phyloP scores from a whole-genome alignment of 2,797 vertebrate genomes.

The Epinephelus coioides region DNA sequence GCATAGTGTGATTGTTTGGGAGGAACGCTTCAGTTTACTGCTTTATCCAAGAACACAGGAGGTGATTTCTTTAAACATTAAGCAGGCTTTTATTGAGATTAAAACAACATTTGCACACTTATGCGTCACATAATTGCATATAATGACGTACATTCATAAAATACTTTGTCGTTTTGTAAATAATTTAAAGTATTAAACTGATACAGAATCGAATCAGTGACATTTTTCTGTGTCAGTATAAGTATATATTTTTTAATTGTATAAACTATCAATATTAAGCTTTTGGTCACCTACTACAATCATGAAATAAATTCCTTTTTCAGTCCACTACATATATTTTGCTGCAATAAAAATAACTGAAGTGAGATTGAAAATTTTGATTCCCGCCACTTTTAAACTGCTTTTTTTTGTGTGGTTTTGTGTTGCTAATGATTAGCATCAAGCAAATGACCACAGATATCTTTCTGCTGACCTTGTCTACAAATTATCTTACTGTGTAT shows the following conservation, averaged over 20 bases:
- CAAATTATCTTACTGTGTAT: neutral
- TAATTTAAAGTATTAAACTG: neutral
- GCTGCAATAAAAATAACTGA: no score
- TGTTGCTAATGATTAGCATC: conserved; percentile 1
- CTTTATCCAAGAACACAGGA: conserved; percentile 17
- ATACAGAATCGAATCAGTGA: no score
- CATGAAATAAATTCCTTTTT: no score
- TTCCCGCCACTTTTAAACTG: neutral
- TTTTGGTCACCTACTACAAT: no score
- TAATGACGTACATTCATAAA: conserved; percentile 8
- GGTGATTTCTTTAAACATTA: neutral
- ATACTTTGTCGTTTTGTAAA: neutral
- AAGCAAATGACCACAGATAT: neutral
- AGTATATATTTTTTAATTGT: no score
- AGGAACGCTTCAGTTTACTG: conserved; percentile 21
- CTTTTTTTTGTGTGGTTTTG: neutral
- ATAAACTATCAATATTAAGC: no score
- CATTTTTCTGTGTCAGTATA: no score
- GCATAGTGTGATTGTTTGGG: conserved; percentile 56
- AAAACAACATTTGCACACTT: neutral
- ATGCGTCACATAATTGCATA: neutral
- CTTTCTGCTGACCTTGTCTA: no score
- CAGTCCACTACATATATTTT: no score
- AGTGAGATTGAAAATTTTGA: no score
- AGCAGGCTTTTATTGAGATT: neutral